These are phyloP conservation scores for Battus philenor DNA, from an alignment of 1,140 invertebrate species.

Conservation along the genomic window DNA sequence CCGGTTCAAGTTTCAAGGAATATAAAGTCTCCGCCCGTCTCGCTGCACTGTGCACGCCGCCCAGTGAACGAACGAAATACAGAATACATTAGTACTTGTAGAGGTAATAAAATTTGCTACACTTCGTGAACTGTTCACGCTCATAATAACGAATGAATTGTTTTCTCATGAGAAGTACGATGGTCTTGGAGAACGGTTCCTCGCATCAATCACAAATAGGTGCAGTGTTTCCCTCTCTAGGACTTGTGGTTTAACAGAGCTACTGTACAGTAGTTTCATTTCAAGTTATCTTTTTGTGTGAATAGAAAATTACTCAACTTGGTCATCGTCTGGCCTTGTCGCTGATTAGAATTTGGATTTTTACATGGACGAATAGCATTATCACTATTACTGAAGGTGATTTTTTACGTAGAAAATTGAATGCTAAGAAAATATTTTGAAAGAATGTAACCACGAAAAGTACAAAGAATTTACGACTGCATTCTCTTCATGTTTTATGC, in stretches of 20 bases:
- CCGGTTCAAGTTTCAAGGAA: slow-evolving; percentile 47
- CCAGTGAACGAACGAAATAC: not conserved
- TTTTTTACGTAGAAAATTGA: no score
- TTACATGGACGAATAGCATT: no score
- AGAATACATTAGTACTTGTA: not conserved
- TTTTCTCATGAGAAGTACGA: no score
- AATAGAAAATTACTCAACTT: slow-evolving; percentile 37
- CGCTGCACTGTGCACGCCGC: slow-evolving; percentile 28
- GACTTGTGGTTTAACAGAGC: slow-evolving; percentile 14
- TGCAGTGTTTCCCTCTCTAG: not conserved
- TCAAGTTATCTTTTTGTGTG: slow-evolving; percentile 41
- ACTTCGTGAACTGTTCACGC: not conserved
- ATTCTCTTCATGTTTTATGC: slow-evolving; percentile 33
- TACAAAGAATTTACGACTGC: slow-evolving; percentile 55
- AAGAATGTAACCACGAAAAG: slow-evolving; percentile 49
- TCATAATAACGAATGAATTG: not conserved
- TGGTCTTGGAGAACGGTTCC: no score
- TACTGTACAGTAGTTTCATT: slow-evolving; percentile 21
- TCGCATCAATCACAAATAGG: no score
- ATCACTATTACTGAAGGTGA: no score
- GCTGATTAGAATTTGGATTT: slow-evolving; percentile 38
- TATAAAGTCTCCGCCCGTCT: slow-evolving; percentile 37
- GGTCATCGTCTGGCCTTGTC: no score
- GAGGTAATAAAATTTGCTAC: no score
- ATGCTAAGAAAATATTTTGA: slow-evolving; percentile 48